These are phyloP conservation scores for Syngnathus floridae DNA, from an alignment of 2,113 vertebrate species.

Conservation along the genomic window DNA sequence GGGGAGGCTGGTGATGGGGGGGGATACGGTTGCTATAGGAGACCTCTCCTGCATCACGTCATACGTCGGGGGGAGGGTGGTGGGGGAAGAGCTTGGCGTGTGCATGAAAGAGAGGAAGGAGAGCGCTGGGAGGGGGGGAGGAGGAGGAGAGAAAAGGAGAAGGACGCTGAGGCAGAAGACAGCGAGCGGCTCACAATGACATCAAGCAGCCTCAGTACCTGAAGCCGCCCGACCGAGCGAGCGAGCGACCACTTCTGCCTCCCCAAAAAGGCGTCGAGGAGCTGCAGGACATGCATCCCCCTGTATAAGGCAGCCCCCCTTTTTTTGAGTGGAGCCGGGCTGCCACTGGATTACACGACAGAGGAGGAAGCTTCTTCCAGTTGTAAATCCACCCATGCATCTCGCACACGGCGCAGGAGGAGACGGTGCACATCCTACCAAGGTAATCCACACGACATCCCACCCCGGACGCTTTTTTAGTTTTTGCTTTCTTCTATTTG, in stretches of 20 bases:
- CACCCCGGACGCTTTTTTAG: conserved; percentile 33
- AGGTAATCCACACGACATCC: conserved; percentile 52
- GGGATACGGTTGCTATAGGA: conserved; percentile 69
- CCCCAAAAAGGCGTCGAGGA: conserved; percentile 44
- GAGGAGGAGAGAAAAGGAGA: conserved; percentile 33
- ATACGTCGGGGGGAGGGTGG: conserved; percentile 34
- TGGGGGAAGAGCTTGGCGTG: conserved; percentile 33
- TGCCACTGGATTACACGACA: conserved; percentile 59
- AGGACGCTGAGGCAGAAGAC: conserved; percentile 62
- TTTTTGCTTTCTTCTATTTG: neutral
- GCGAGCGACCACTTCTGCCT: conserved; percentile 40
- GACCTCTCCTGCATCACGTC: conserved; percentile 68
- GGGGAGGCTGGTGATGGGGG: conserved; percentile 15
- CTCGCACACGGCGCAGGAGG: conserved; percentile 34
- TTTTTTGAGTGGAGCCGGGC: conserved; percentile 37
- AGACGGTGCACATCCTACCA: conserved; percentile 55
- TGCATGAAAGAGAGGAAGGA: conserved; percentile 17
- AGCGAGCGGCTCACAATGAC: conserved; percentile 61
- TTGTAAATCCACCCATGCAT: conserved; percentile 63
- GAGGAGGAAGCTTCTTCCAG: conserved; percentile 53
- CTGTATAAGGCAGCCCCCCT: conserved; percentile 36
- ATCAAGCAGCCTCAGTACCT: conserved; percentile 58
- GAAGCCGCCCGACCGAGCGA: conserved; percentile 38
- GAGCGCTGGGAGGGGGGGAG: conserved; percentile 2
- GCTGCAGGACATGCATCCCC: conserved; percentile 45